A percentile compares a stretch with the other conserved stretches of the same genome.
phyloP scores from a whole-genome alignment of 2,113 vertebrate genomes.

The Nibea coibor region DNA sequence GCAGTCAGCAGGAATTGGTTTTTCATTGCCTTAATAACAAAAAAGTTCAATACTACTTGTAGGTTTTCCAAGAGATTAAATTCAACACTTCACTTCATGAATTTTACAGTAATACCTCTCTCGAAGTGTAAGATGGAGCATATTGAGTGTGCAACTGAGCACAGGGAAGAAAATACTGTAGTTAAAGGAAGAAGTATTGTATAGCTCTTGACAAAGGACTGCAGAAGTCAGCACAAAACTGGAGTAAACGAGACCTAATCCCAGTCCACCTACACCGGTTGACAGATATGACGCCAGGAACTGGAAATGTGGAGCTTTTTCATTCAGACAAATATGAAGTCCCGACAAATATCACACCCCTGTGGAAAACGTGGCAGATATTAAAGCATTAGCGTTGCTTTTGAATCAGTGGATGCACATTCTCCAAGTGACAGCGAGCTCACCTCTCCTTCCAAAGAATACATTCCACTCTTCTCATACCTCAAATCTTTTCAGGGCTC shows the following conservation, averaged over 20 bases:
- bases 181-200: conserved; percentile 5
- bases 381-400: conserved; percentile 43
- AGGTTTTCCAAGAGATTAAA: conserved; percentile 4
- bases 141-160: conserved; percentile 3
- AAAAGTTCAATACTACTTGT: not conserved
- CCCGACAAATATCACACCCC: conserved; percentile 15
- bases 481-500: conserved; percentile 58
- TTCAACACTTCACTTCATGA: conserved; percentile 1
- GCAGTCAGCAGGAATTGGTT: not conserved
- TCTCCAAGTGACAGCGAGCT: conserved; percentile 54
- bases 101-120: conserved; percentile 20
- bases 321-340: conserved; percentile 19
- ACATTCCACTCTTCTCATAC: conserved; percentile 65
- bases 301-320: conserved; percentile 25
- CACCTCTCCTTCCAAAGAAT: conserved; percentile 54
- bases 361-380: conserved; percentile 25
- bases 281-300: conserved; percentile 24
- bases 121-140: not conserved
- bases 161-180: not conserved
- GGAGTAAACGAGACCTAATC: conserved; percentile 36
- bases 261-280: conserved; percentile 36
- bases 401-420: conserved; percentile 51
- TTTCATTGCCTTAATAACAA: not conserved
- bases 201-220: conserved; percentile 41
- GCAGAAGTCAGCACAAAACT: conserved; percentile 55